Percentiles rank a stretch among this genome's conserved stretches.
Evolutionary conservation across 2,888 invertebrate species (phyloP).

Genomic region (Leptinotarsa rubiginosa): DNA sequence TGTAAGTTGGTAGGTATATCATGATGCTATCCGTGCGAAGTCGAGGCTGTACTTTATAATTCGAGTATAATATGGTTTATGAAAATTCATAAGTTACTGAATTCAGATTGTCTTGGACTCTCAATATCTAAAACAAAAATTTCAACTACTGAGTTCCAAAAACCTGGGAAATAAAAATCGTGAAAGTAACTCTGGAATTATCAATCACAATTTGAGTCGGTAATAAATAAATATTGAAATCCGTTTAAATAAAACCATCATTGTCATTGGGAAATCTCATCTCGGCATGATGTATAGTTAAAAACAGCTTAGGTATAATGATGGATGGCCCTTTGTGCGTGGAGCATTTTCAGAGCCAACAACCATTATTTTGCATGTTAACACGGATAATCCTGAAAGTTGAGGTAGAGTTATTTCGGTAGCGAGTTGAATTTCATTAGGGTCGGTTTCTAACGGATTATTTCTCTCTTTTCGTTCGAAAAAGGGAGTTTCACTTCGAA

Average conservation of each 20-base stretch:
- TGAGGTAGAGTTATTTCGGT: slow-evolving; percentile 14
- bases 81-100: no score
- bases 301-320: slow-evolving; percentile 19
- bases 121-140: no score
- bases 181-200: not conserved
- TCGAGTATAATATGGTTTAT: no score
- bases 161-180: no score
- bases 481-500: not conserved
- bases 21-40: no score
- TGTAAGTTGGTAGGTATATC: no score
- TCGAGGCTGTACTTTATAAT: no score
- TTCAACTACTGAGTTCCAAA: no score
- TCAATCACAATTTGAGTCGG: slow-evolving; percentile 10
- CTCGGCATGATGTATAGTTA: slow-evolving; percentile 19
- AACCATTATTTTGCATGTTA: slow-evolving; percentile 20
- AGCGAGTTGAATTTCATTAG: not conserved
- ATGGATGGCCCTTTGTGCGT: slow-evolving; percentile 14
- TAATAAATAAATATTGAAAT: not conserved
- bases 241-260: not conserved
- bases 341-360: slow-evolving; percentile 10
- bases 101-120: no score
- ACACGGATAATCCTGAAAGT: slow-evolving; percentile 12
- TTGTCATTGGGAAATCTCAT: slow-evolving; percentile 10
- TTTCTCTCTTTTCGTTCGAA: not conserved
- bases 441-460: not conserved